Evolutionary conservation across 2,797 vertebrate genomes (phyloP).

Genomic region (Typhlichthys subterraneus): DNA sequence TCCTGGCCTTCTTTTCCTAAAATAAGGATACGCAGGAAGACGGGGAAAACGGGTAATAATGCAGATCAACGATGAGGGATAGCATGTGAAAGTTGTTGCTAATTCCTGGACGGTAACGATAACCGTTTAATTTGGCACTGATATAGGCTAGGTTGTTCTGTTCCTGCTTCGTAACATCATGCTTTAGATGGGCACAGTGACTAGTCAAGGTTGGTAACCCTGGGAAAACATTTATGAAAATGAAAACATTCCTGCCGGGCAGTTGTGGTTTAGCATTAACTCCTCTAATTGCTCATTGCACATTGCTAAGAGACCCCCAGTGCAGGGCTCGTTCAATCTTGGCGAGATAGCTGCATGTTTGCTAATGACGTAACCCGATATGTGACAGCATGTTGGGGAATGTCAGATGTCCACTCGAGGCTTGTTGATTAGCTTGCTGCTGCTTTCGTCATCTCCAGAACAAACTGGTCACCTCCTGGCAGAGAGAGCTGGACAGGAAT

Average conservation of each 20-base stretch:
- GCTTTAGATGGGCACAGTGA: slow-evolving; percentile 13
- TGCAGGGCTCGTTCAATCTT: slow-evolving; percentile 30
- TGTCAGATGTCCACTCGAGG: slow-evolving; percentile 66
- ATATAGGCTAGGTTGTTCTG: background rate
- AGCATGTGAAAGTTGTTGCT: too few species aligned
- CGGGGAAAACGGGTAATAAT: slow-evolving; percentile 89
- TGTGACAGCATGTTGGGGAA: slow-evolving; percentile 72
- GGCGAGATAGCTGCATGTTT: slow-evolving; percentile 59
- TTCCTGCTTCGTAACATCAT: slow-evolving; percentile 11
- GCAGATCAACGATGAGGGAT: background rate
- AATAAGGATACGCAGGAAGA: slow-evolving; percentile 91
- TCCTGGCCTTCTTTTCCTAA: slow-evolving; percentile 97
- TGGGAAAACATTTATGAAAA: background rate
- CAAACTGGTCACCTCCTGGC: slow-evolving; percentile 19
- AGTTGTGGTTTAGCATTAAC: slow-evolving; percentile 33
- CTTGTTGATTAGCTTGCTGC: slow-evolving; percentile 34
- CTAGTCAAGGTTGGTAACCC: background rate
- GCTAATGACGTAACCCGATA: slow-evolving; percentile 71
- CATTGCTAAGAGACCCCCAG: slow-evolving; percentile 41
- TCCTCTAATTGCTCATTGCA: slow-evolving; percentile 47
- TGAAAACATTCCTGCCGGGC: slow-evolving; percentile 23
- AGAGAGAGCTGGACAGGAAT: slow-evolving; percentile 2
- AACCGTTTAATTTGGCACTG: background rate
- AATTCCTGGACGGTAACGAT: too few species aligned
- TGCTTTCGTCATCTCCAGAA: slow-evolving; percentile 37